A percentile compares a stretch with the other conserved stretches of the same genome.
These are phyloP conservation scores for Hypolimnas misippus DNA, from an alignment of 2,888 invertebrate genomes.

Conservation along the genomic window DNA sequence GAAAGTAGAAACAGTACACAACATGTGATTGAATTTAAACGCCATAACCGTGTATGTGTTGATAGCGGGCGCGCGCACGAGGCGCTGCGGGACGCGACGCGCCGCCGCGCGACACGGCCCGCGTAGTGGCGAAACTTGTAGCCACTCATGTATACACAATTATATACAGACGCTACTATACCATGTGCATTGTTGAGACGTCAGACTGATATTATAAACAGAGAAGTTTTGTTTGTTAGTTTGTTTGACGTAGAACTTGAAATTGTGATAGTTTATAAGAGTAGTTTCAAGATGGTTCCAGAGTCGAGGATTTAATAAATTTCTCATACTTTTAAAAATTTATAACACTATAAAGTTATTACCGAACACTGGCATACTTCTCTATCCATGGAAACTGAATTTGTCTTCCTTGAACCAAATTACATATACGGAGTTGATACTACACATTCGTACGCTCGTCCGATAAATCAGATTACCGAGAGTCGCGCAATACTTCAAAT, in stretches of 20 bases:
- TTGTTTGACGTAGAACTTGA: neutral
- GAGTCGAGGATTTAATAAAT: too few species aligned
- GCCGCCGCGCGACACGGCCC: constrained; percentile 5
- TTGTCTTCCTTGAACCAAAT: neutral
- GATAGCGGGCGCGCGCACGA: constrained; percentile 5
- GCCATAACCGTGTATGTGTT: constrained; percentile 3
- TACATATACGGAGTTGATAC: neutral
- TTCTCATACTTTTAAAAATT: too few species aligned
- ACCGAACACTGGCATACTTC: too few species aligned
- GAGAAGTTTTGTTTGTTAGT: neutral
- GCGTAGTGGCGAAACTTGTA: neutral
- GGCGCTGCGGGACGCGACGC: constrained; percentile 7
- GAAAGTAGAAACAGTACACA: neutral
- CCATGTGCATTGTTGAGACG: neutral
- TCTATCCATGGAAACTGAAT: too few species aligned
- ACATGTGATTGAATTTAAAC: constrained; percentile 8
- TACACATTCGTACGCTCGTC: neutral
- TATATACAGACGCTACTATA: neutral
- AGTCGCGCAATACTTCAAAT: constrained; percentile 4
- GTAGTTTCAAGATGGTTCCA: too few species aligned
- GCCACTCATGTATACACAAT: neutral
- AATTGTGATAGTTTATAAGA: neutral
- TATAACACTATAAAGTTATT: too few species aligned
- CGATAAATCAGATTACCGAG: neutral
- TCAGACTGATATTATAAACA: neutral